Evolutionary conservation across 2,797 vertebrate species (phyloP), one percentile per base, ranked within the genome.

Genomic region (Microctenopoma lineatum): DNA sequence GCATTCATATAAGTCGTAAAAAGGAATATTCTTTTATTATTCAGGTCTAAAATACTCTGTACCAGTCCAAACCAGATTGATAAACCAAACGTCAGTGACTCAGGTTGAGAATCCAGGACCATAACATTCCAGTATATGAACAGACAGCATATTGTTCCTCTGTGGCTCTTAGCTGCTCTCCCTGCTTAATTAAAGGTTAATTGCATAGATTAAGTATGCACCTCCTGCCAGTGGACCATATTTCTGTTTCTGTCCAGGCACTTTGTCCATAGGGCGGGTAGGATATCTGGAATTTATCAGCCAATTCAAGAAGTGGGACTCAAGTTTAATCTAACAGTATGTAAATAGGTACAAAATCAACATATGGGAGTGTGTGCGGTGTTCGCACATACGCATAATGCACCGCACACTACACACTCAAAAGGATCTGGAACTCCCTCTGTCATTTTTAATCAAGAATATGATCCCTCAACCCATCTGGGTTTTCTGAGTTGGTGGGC

Each of bases 121-220:
- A n/a, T 21, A 78, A 72, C 54, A 50, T 59, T 70, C 15, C 63
- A 58, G 36, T 63, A 75, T 76, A 77, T 54, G 78, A 90, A 93
- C 92, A 94, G 86, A 89, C 83, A 77, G 79, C 27, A 64, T 84
- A 90, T 93, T 95, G 93, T 93, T 93, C 81, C 77, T 82, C 75
- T 54, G 79, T 70, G 77, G 65, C 81, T 86, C 71, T 58, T 81
- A 77, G 73, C 82, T 58, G 50, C 75, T 79, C 78, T 51, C 75
- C 84, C 79, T 87, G 78, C 88, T 92, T 93, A 93, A 94, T 94
- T 93, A 93, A 92, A 93, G 91, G 86, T 90, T 92, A 94, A 92
- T 89, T 92, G 84, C 66, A 18, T 65, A 62, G 66, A 88, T 83
- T 84, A 84, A 86, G 81, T 87, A 73, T 52, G 69, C 74, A 39